Base-by-base conservation (phyloP, 2,888 invertebrate genomes). In the Didymodactylos carnosus region DNA sequence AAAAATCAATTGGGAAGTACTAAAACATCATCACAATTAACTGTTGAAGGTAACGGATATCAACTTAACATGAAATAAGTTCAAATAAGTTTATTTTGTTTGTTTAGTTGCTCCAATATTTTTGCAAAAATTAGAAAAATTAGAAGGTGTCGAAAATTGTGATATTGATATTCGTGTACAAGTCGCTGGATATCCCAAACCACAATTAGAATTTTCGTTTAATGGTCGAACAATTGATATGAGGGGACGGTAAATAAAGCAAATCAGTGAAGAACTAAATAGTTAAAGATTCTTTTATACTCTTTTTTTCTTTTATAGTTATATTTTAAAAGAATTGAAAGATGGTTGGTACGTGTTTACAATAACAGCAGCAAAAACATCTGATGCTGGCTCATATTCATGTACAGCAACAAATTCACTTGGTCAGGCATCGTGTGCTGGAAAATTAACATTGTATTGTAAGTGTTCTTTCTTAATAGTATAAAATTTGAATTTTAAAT, bases 351-450 rank as follows among this genome's bases (percentile, higher is more conserved):
- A 90, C 91, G 78, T 76, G 78, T 91, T 81, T 90, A 91, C 81
- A 87, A 91, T 78, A 90, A 90, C 80, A 88, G 92, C 35, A 88
- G 91, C 74, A 89, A 91, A 80, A 91, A 92, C 84, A 91, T 79
- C 39, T 78, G 83, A 83, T 77, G 78, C 71, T 69, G 74, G 74
- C 10, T 71, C 71, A 41, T 74, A 71, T 71, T 41, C 74, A 39
- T 71, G 71, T 69, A 49, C 69, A 19, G 74, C 71, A 23, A 71
- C 40, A n/a, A 74, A 74, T 69, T 53, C 74, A 35, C 71, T 71
- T 69, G 74, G 74, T n/a, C 53, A 74, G 40, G 53, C 43, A 46
- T 62, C 62, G 8, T 71, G 74, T 27, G 35, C 71, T 23, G 71
- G 71, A 19, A 71, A 72, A 74, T 46, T 74, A 19, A 41, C 35